phyloP scores from a whole-genome alignment of 2,797 vertebrate species.

The Silurus aristotelis region DNA sequence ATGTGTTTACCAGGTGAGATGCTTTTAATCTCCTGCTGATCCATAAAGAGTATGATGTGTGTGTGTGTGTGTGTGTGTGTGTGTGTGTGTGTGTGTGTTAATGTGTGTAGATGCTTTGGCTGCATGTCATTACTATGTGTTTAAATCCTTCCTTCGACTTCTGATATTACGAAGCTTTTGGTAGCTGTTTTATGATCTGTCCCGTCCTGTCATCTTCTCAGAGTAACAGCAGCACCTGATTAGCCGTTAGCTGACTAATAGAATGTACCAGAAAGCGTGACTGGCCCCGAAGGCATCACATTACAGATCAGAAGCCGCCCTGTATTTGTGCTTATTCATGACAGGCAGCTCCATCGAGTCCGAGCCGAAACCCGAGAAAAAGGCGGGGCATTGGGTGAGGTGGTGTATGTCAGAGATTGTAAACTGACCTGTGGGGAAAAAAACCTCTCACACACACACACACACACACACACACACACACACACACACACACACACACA shows the following conservation, averaged over 20 bases:
- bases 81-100: not conserved
- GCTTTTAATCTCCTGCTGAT: not conserved
- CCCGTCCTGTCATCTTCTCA: not conserved
- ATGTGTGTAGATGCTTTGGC: not conserved
- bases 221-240: not conserved
- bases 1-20: conserved; percentile 79
- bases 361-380: not conserved
- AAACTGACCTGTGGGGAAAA: no score
- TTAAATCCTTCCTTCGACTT: not conserved
- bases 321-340: conserved; percentile 26
- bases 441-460: no score
- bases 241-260: conserved; percentile 6
- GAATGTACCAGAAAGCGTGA: conserved; percentile 24
- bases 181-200: no score
- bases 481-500: no score
- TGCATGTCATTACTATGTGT: not conserved
- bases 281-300: conserved; percentile 12
- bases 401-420: not conserved
- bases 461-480: no score
- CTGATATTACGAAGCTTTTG: not conserved
- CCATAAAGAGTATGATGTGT: not conserved
- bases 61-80: not conserved
- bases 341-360: not conserved
- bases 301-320: conserved; percentile 17
- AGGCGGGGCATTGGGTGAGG: not conserved